Percentiles rank a stretch among this genome's conserved stretches.
Conservation (phyloP, 2,113 vertebrate species). For the Phoenicopterus ruber region DNA sequence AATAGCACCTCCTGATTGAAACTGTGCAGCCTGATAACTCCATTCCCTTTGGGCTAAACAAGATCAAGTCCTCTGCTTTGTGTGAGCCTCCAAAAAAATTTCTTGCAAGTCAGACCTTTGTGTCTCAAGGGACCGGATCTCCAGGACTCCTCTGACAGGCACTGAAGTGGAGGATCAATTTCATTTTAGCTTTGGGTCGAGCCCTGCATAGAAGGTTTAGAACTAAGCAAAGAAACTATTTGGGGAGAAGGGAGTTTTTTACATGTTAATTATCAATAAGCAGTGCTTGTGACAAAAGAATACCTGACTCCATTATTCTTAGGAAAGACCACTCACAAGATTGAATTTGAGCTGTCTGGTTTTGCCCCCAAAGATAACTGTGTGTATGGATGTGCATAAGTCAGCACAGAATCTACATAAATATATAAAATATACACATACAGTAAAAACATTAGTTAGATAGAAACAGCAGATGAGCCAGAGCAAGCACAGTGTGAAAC, state of each 20-base stretch:
- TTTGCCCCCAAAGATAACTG: background rate
- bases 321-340: background rate
- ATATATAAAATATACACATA: constrained; percentile 11
- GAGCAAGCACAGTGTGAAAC: constrained; percentile 39
- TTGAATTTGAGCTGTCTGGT: background rate
- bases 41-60: background rate
- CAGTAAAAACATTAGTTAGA: background rate
- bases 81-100: background rate
- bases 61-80: background rate
- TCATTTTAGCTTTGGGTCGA: background rate
- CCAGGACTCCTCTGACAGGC: background rate
- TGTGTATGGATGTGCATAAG: background rate
- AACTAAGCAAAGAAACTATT: background rate
- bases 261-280: background rate
- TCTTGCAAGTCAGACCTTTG: background rate
- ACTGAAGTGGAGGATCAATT: background rate
- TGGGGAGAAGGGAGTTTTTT: background rate
- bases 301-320: background rate
- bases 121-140: background rate
- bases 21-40: background rate
- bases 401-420: background rate
- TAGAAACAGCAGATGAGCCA: constrained; percentile 35
- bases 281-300: background rate
- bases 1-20: background rate
- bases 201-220: background rate